Evolutionary conservation across 2,797 vertebrate genomes (phyloP), one percentile per base, ranked within the genome.

Genomic region (Sebastes glaucus): DNA sequence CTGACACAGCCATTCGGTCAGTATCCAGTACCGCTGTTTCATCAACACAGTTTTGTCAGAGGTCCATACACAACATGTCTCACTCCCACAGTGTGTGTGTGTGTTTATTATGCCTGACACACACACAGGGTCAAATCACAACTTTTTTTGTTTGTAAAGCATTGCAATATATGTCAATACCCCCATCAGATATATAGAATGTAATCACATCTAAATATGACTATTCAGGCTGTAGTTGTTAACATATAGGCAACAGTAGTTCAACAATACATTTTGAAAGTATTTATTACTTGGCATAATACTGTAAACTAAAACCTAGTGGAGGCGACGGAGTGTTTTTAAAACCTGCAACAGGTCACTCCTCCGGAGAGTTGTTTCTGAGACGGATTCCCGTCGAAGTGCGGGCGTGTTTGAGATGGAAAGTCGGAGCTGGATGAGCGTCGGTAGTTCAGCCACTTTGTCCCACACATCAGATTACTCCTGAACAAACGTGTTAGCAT

Each of bases 161-260:
- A 94, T 93, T 93, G 93, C 93, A 73, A 93, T 93, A 93, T 94
- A 93, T 94, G 92, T 94, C 93, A 93, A 93, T 94, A 93, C 90
- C 77, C 76, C 86, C 79, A 82, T 89, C 91, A 90, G 85, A 88
- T 89, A 86, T 88, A 85, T 85, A 87, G 81, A 90, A 88, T 92
- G 87, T 91, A 92, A 77, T 73, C 87, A 67, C 84, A 87, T 81
- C 60, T 75, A 81, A 78, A 55, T 80, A 88, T 70, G 68, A 80
- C 60, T 86, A 73, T 83, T 61, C 76, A 77, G 84, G 74, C 83
- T 70, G 80, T 85, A 84, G 78, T 73, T 65, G 64, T 77, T 32
- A 42, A 68, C 74, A 73, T 85, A 81, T 78, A 89, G 69, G 42
- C 83, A 66, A 55, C 74, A 56, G 83, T 82, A 81, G 83, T 69